A percentile compares a stretch with the other conserved stretches of the same genome.
These are phyloP conservation scores for Monoplex corrugatus DNA, from an alignment of 2,888 invertebrate species.

Conservation along the genomic window DNA sequence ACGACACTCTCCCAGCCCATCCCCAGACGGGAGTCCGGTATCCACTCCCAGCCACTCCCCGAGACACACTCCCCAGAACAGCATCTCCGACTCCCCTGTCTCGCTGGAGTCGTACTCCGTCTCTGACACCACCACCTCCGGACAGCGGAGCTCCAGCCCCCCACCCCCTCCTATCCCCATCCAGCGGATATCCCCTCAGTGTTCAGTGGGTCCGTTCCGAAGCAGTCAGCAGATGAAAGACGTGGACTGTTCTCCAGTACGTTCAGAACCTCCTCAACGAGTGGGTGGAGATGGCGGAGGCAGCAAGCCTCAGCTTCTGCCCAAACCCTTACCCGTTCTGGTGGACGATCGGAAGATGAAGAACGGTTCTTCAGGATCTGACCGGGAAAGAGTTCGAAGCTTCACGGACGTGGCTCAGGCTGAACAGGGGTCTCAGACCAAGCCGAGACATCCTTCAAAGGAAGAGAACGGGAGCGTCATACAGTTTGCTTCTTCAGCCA, in stretches of 20 bases:
- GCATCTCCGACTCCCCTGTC: conserved; percentile 65
- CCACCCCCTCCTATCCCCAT: conserved; percentile 48
- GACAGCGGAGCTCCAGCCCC: conserved; percentile 19
- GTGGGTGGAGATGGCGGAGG: neutral
- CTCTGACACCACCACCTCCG: neutral
- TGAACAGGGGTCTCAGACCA: neutral
- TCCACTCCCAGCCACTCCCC: conserved; percentile 74
- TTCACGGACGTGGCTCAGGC: neutral
- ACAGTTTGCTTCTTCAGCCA: neutral
- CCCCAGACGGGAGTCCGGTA: conserved; percentile 74
- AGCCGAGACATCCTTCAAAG: neutral
- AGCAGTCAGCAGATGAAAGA: neutral
- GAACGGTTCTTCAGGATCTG: neutral
- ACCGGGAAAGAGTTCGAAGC: neutral
- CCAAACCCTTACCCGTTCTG: conserved; percentile 16
- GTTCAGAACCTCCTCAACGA: no score
- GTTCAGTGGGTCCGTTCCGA: neutral
- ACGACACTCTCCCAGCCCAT: conserved; percentile 65
- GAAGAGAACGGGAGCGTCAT: conserved; percentile 33
- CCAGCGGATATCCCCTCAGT: neutral
- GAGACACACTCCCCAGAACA: conserved; percentile 63
- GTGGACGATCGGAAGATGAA: conserved; percentile 11
- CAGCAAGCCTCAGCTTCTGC: neutral
- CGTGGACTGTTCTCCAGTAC: neutral
- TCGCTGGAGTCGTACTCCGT: conserved; percentile 47